phyloP scores from a whole-genome alignment of 2,888 invertebrate species.

The Pterostichus madidus region DNA sequence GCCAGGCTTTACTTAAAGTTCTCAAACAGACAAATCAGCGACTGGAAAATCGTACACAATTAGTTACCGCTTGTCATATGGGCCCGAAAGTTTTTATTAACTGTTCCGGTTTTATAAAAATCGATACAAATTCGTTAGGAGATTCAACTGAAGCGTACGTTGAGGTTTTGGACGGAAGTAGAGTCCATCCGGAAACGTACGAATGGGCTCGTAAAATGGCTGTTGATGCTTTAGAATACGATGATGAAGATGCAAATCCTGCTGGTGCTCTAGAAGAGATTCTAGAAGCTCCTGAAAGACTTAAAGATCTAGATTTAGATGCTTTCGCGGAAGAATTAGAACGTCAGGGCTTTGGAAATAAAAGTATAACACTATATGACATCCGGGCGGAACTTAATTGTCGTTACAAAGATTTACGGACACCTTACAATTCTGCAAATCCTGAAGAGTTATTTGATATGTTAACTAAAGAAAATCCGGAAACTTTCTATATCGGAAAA shows the following conservation, averaged over 20 bases:
- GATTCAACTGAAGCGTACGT: conserved; percentile 97
- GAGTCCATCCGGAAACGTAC: conserved; percentile 99
- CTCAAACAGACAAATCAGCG: conserved; percentile 95
- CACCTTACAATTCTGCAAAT: conserved; percentile 87
- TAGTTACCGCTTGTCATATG: conserved; percentile 97
- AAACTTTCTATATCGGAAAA: conserved; percentile 94
- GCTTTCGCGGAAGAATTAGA: conserved; percentile 99
- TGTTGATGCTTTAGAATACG: conserved; percentile 98
- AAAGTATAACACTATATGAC: conserved; percentile 97
- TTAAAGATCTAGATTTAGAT: conserved; percentile 97
- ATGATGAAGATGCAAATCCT: conserved; percentile 97
- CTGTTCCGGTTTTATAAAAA: conserved; percentile 99
- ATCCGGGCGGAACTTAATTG: conserved; percentile 97
- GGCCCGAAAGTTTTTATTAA: conserved; percentile 98
- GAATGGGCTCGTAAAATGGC: conserved; percentile 99
- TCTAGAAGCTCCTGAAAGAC: conserved; percentile 94
- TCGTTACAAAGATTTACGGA: conserved; percentile 94
- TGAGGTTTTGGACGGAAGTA: conserved; percentile 96
- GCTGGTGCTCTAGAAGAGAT: conserved; percentile 99
- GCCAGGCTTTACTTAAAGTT: conserved; percentile 90
- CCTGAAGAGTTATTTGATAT: conserved; percentile 95
- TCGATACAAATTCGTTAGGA: conserved; percentile 96
- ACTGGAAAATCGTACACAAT: conserved; percentile 95
- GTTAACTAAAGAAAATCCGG: conserved; percentile 96
- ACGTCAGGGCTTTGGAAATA: conserved; percentile 88